Conservation (phyloP, 2,113 vertebrate species). For the Pogona vitticeps region DNA sequence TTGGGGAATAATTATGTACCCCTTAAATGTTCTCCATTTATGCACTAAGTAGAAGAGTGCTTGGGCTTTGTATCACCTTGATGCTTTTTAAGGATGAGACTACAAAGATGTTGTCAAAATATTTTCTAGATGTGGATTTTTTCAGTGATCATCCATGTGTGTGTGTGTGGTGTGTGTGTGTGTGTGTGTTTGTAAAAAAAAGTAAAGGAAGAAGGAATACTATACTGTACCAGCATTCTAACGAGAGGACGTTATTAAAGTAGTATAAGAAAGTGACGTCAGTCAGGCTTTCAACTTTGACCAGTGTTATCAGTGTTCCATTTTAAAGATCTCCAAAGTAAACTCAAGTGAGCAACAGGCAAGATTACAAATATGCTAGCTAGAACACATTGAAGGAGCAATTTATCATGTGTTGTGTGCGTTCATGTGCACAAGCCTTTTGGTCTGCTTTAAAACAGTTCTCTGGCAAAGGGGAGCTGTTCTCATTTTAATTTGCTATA, state of each 20-base stretch:
- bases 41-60: neutral
- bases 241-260: neutral
- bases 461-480: neutral
- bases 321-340: conserved; percentile 21
- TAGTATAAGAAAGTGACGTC: conserved; percentile 6
- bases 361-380: conserved; percentile 22
- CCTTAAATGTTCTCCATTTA: neutral
- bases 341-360: conserved; percentile 21
- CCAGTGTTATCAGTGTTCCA: neutral
- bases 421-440: conserved; percentile 36
- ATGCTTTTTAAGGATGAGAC: conserved; percentile 8
- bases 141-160: no score
- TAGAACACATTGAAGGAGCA: conserved; percentile 14
- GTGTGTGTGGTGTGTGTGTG: no score
- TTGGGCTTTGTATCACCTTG: no score
- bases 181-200: no score
- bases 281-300: neutral
- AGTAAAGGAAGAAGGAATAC: neutral
- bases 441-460: conserved; percentile 34
- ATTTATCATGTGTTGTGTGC: conserved; percentile 34
- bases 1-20: neutral
- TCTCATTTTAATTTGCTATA: neutral
- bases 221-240: conserved; percentile 17
- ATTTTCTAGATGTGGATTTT: neutral
- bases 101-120: conserved; percentile 36